These are phyloP conservation scores for Athrips mouffetella DNA, from an alignment of 2,888 invertebrate species.

Conservation along the genomic window DNA sequence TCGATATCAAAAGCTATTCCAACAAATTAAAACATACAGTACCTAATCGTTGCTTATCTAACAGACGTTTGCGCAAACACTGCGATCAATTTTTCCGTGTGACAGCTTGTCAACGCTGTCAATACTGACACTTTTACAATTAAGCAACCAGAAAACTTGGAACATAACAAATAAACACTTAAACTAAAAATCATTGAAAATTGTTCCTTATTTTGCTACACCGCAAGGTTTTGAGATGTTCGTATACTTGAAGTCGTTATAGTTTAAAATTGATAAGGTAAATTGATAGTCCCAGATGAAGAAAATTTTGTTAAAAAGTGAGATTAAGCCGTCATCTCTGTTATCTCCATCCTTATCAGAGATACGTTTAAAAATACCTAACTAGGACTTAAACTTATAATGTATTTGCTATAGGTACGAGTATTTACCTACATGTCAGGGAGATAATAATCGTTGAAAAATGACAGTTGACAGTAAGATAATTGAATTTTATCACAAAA, in stretches of 20 bases:
- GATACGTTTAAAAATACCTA: constrained; percentile 58
- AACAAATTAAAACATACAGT: constrained; percentile 68
- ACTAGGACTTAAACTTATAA: constrained; percentile 57
- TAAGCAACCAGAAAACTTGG: constrained; percentile 68
- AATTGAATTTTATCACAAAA: no score
- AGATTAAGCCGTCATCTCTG: constrained; percentile 75
- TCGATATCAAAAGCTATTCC: constrained; percentile 28
- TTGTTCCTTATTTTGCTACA: constrained; percentile 36
- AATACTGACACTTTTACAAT: constrained; percentile 72
- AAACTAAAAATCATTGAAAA: constrained; percentile 37
- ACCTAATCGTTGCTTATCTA: constrained; percentile 67
- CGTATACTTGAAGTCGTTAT: constrained; percentile 2
- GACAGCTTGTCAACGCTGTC: constrained; percentile 72
- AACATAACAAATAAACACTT: constrained; percentile 53
- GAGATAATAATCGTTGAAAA: constrained; percentile 45
- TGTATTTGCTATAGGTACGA: no score
- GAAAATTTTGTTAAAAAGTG: constrained; percentile 69
- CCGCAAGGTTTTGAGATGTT: not conserved
- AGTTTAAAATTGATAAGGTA: constrained; percentile 21
- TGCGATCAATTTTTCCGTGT: constrained; percentile 70
- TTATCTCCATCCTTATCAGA: constrained; percentile 64
- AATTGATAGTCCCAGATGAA: constrained; percentile 45
- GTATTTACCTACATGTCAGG: constrained; percentile 61
- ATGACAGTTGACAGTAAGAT: constrained; percentile 45
- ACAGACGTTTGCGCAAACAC: constrained; percentile 72